Evolutionary conservation across 2,113 vertebrate genomes (phyloP), one percentile per base, ranked within the genome.

Genomic region (Thalassoma bifasciatum): DNA sequence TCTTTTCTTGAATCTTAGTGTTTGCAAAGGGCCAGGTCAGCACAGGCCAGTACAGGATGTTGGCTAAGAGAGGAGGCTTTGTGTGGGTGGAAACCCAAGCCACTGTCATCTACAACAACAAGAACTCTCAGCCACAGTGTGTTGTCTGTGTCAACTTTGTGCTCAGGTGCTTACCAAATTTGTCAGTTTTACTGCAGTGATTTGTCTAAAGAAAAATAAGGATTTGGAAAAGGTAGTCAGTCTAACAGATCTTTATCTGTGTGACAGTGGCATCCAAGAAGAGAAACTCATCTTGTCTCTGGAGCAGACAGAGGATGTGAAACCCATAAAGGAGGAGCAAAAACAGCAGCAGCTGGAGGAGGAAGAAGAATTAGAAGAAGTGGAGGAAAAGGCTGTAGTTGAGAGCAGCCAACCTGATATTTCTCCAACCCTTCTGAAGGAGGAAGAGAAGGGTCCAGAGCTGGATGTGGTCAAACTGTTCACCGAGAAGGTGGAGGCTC

Each of bases 31-130:
- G 98, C 69, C 98, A 99, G 84, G 98, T 97, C 75, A 96, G 95
- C 84, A 99, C 97, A 57, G 97, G 98, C 71, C 98, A 98, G 89
- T 99, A 99, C 90, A 93, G 98, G 75, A 97, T 99, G 96, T 92
- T 99, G 91, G 98, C 97, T 40, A 98, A 98, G 89, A 93, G 93
- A 85, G 98, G 98, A 68, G 98, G 98, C 72, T 99, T 96, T 57
- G 98, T 97, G 77, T 99, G 98, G 98, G 95, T 98, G 73, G 97
- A 99, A 93, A 99, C 97, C 60, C 97, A 99, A 94, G 98, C 98
- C 78, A 99, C 98, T 8, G 96, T 99, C 76, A 98, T 99, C 88
- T 99, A 99, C 92, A 99, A 96, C 94, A 97, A 92, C 88, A 99
- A 99, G 95, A 99, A 99, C 82, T 98, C 97, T 24, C 98, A 99